phyloP scores from a whole-genome alignment of 92 coral and sea anemone genomes.

The Isaurus tuberculatus region DNA sequence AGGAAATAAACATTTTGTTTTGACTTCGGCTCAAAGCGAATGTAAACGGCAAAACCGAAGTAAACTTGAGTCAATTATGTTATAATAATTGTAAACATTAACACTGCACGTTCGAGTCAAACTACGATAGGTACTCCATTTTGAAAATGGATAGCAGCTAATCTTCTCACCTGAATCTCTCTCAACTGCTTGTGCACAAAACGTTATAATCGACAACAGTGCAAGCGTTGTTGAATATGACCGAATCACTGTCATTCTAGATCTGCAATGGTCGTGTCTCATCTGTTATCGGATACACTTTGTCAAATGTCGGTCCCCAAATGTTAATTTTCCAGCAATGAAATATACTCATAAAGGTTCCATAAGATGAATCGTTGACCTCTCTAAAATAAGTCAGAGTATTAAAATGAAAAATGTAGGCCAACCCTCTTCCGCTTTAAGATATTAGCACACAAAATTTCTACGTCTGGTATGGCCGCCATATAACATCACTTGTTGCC shows the following conservation, averaged over 20 bases:
- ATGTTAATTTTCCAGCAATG: background rate
- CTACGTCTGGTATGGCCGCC: background rate
- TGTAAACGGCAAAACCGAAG: no score
- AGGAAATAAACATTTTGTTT: no score
- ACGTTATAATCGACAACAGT: background rate
- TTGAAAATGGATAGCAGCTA: no score
- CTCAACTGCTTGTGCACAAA: background rate
- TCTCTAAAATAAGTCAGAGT: background rate
- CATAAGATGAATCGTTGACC: background rate
- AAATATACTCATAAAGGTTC: background rate
- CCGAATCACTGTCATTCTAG: slow-evolving; percentile 1
- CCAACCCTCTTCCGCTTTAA: background rate
- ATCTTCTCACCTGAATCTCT: slow-evolving; percentile 26
- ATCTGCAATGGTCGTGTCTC: background rate
- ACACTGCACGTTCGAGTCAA: background rate
- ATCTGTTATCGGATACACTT: no score
- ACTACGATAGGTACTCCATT: no score
- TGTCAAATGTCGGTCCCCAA: background rate
- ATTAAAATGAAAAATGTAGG: background rate
- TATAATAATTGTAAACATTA: background rate
- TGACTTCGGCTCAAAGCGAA: no score
- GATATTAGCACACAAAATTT: background rate
- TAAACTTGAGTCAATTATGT: no score
- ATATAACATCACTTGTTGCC: slow-evolving; percentile 16
- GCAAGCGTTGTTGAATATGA: background rate